Percentiles rank a stretch among this genome's conserved stretches.
phyloP scores from a whole-genome alignment of 2,797 vertebrate species.

The Enteromius unitaeniatus region DNA sequence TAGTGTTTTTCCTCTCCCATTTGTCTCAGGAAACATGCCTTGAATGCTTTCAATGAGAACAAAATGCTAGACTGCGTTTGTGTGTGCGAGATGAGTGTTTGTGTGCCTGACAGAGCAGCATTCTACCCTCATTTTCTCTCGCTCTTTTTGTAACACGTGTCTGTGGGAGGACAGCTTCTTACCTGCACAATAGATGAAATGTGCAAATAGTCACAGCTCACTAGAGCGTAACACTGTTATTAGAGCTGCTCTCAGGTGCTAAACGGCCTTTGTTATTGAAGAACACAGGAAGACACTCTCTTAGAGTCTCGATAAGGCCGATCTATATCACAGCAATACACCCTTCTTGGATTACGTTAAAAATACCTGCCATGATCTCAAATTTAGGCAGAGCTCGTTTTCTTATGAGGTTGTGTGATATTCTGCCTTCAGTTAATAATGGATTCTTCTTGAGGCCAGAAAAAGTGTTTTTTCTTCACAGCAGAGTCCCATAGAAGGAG shows the following conservation, averaged over 20 bases:
- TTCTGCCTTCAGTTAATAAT: slow-evolving; percentile 37
- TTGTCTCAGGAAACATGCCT: slow-evolving; percentile 46
- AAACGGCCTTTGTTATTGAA: slow-evolving; percentile 44
- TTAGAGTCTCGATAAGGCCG: neutral
- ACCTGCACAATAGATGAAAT: slow-evolving; percentile 50
- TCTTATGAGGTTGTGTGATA: slow-evolving; percentile 25
- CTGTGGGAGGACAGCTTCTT: slow-evolving; percentile 50
- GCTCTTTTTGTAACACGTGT: slow-evolving; percentile 48
- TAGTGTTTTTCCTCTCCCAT: slow-evolving; percentile 31
- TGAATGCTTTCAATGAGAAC: slow-evolving; percentile 37
- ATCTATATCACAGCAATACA: slow-evolving; percentile 10
- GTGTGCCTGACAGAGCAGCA: slow-evolving; percentile 37
- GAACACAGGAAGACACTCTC: slow-evolving; percentile 8
- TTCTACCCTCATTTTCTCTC: slow-evolving; percentile 36
- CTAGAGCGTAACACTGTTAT: slow-evolving; percentile 53
- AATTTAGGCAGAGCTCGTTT: slow-evolving; percentile 25
- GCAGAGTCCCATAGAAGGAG: slow-evolving; percentile 18
- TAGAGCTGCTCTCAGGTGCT: slow-evolving; percentile 58
- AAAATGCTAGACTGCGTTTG: slow-evolving; percentile 31
- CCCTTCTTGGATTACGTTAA: slow-evolving; percentile 21
- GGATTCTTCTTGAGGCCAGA: slow-evolving; percentile 24
- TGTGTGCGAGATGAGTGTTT: neutral
- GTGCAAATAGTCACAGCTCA: slow-evolving; percentile 53
- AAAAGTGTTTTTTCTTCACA: slow-evolving; percentile 16
- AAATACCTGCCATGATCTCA: slow-evolving; percentile 18